Base-by-base conservation (phyloP, 2,113 vertebrate species). In the Dicerorhinus sumatrensis region DNA sequence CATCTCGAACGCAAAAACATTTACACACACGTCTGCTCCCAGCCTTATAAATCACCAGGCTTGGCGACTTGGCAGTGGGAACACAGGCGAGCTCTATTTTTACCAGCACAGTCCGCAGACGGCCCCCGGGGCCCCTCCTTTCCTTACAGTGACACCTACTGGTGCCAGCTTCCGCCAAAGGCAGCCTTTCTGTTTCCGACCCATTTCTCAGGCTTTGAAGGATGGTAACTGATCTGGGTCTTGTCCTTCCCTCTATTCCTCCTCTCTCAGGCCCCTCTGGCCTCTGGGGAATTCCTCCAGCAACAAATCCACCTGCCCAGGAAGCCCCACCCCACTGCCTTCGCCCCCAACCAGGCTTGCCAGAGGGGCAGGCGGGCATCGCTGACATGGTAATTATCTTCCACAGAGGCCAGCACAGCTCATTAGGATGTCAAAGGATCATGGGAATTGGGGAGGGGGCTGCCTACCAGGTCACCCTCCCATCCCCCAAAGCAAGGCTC, bases 1-100 rank as follows among this genome's bases (percentile, higher is more conserved):
- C 97, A 96, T 94, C 96, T 97, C 54, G 48, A 79, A 94, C 85
- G 89, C 95, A 79, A 95, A 98, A 95, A 97, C 97, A 93, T 97
- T 97, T 95, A 95, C 93, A 96, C 98, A 98, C 16, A 33, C 0
- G 67, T 96, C 42, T 95, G 89, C 58, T 96, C 69, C 75, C 75
- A 97, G 83, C 89, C 82, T 97, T 97, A 69, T 83, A 97, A 98
- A 97, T 81, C 82, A 23, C 42, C 36, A 7, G 65, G 89, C 79
- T 62, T 80, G 54, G 0, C 5, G 36, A 93, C 63, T 93, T 51
- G 96, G 94, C 97, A 97, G 33, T 0, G 2, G 72, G 65, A 83
- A 92, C 56, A 79, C 92, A 75, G 93, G 91, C 89, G 11, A 94
- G 1, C 36, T 83, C 62, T 97, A 81, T 84, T 72, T 7, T 1